Percentiles rank a stretch among this genome's conserved stretches.
Evolutionary conservation across 2,113 vertebrate genomes (phyloP).

Genomic region (Heliornis fulica): DNA sequence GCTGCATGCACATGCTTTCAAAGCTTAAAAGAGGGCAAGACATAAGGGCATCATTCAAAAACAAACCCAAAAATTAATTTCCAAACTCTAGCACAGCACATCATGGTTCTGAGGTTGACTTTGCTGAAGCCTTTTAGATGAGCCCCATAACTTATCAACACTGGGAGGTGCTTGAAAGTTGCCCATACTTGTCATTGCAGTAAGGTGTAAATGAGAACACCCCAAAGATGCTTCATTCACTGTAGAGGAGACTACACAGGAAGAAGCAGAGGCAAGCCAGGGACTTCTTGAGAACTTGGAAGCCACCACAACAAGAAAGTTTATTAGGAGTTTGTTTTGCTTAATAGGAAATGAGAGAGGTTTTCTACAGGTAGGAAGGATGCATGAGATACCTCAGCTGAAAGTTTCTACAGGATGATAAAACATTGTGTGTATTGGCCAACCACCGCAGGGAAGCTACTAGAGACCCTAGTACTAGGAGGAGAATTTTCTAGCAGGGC

Average conservation of each 20-base stretch:
- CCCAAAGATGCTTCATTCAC: neutral
- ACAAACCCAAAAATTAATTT: slow-evolving; percentile 30
- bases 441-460: neutral
- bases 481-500: neutral
- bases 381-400: neutral
- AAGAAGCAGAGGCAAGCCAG: neutral
- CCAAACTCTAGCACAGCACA: slow-evolving; percentile 39
- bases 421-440: neutral
- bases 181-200: neutral
- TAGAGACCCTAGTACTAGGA: neutral
- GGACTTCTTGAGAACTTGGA: neutral
- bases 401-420: neutral
- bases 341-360: neutral
- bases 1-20: slow-evolving; percentile 71
- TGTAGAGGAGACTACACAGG: neutral
- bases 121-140: neutral
- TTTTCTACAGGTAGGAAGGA: neutral
- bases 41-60: slow-evolving; percentile 5
- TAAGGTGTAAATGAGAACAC: neutral
- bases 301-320: neutral
- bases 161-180: neutral
- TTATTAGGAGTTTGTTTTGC: neutral
- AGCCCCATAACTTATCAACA: neutral
- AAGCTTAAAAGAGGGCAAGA: neutral
- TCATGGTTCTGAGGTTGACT: slow-evolving; percentile 36